These are phyloP conservation scores for Pionites leucogaster DNA, from an alignment of 2,113 vertebrate species.

Conservation along the genomic window DNA sequence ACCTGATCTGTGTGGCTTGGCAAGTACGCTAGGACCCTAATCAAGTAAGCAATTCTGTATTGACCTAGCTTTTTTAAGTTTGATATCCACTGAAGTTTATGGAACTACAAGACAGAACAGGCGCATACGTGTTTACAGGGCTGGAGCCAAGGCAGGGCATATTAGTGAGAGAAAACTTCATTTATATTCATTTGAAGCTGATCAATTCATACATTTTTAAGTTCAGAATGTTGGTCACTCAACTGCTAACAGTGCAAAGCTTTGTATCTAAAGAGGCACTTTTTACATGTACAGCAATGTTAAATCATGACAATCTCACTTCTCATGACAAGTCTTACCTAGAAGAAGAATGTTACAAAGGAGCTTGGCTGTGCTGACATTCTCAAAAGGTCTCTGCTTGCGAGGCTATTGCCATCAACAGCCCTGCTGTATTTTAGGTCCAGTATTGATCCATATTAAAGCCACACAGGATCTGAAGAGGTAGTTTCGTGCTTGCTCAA, in stretches of 20 bases:
- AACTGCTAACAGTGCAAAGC: background rate
- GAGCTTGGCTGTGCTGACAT: background rate
- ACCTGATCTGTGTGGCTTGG: background rate
- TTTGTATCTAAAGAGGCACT: background rate
- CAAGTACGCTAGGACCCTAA: background rate
- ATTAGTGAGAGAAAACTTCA: background rate
- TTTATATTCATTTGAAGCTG: background rate
- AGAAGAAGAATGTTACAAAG: background rate
- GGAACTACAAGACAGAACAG: background rate
- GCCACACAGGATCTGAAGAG: background rate
- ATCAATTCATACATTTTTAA: background rate
- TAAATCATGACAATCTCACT: background rate
- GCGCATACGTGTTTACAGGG: accelerated
- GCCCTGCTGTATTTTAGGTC: background rate
- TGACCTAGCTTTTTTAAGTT: background rate
- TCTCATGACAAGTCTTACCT: background rate
- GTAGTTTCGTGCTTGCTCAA: background rate
- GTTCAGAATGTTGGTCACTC: background rate
- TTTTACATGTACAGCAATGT: background rate
- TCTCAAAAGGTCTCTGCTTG: background rate
- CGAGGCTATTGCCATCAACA: background rate
- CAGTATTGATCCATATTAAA: background rate
- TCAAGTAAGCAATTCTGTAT: background rate
- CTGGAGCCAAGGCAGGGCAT: background rate
- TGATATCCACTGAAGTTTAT: background rate